A percentile compares a stretch with the other conserved stretches of the same genome.
phyloP scores from a whole-genome alignment of 2,888 invertebrate genomes.

The Melanchra persicariae region DNA sequence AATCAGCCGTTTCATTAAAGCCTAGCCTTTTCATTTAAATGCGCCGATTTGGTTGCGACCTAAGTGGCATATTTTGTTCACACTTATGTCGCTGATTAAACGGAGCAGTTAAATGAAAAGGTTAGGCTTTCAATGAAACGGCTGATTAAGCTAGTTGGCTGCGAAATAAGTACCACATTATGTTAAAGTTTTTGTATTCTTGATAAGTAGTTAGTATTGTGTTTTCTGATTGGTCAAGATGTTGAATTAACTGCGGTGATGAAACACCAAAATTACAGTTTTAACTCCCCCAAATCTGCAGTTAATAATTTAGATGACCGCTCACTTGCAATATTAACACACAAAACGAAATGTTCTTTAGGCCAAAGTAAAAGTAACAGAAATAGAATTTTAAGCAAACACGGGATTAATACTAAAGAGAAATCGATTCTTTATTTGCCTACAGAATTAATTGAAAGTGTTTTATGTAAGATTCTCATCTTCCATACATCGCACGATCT shows the following conservation, averaged over 20 bases:
- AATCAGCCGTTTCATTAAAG: too few relatives aligned
- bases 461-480: slow-evolving; percentile 63
- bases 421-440: slow-evolving; percentile 66
- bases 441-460: slow-evolving; percentile 65
- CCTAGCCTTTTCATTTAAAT: too few relatives aligned
- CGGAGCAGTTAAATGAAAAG: too few relatives aligned
- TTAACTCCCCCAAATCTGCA: background rate
- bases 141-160: too few relatives aligned
- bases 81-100: too few relatives aligned
- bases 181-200: too few relatives aligned
- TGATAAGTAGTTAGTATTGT: too few relatives aligned
- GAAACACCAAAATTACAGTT: background rate
- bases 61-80: too few relatives aligned
- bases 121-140: too few relatives aligned
- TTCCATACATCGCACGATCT: slow-evolving; percentile 64
- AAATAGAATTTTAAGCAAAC: slow-evolving; percentile 51
- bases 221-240: too few relatives aligned
- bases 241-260: background rate
- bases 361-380: slow-evolving; percentile 32
- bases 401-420: slow-evolving; percentile 58
- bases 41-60: too few relatives aligned
- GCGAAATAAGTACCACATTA: too few relatives aligned
- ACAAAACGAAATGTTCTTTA: background rate
- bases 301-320: background rate
- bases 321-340: slow-evolving; percentile 8